Conservation (phyloP, 2,888 invertebrate genomes). For the Drosophila phalerata region DNA sequence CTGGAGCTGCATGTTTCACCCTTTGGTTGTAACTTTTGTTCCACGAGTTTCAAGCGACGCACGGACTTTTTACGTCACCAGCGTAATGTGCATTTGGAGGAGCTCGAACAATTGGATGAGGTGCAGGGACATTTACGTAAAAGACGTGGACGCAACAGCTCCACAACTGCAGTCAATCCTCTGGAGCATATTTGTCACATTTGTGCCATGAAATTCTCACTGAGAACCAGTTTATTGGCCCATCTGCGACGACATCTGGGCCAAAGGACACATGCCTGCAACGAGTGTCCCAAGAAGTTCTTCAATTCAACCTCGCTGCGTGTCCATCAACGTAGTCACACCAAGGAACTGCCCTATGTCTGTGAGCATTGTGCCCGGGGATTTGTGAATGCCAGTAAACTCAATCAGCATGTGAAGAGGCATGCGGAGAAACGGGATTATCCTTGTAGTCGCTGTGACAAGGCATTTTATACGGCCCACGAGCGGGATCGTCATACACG, state of each 20-base stretch:
- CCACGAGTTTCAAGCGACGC: constrained; percentile 67
- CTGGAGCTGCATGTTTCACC: constrained; percentile 80
- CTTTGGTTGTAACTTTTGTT: constrained; percentile 69
- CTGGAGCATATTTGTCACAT: constrained; percentile 80
- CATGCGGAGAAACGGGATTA: constrained; percentile 77
- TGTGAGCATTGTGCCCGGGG: constrained; percentile 82
- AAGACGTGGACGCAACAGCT: constrained; percentile 3
- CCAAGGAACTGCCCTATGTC: constrained; percentile 81
- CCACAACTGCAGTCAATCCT: constrained; percentile 11
- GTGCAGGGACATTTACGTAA: constrained; percentile 14
- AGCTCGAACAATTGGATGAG: constrained; percentile 25
- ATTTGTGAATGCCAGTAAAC: constrained; percentile 82
- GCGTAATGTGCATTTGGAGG: constrained; percentile 62
- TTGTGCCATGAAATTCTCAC: constrained; percentile 79
- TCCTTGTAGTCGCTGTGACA: constrained; percentile 77
- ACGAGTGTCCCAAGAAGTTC: constrained; percentile 77
- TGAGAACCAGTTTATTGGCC: constrained; percentile 73
- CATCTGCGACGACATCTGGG: constrained; percentile 78
- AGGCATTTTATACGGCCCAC: constrained; percentile 81
- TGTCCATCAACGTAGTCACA: constrained; percentile 79
- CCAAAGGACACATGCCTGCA: constrained; percentile 69
- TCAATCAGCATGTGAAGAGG: constrained; percentile 82
- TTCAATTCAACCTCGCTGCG: constrained; percentile 76
- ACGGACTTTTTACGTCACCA: constrained; percentile 72
- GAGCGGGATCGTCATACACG: constrained; percentile 80